Conservation (phyloP, 2,113 vertebrate species). For the Rhea pennata region DNA sequence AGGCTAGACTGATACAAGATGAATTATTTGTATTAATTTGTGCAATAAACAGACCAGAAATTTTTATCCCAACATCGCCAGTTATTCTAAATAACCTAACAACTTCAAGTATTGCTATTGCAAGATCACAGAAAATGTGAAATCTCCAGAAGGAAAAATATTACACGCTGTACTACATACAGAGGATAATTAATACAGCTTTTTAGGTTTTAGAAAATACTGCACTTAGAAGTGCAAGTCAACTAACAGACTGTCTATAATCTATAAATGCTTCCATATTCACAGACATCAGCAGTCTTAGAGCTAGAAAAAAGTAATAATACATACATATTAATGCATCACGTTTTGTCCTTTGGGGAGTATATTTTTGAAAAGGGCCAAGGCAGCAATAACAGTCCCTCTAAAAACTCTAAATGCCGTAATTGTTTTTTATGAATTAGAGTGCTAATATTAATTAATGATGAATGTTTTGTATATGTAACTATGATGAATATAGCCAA, state of each 20-base stretch:
- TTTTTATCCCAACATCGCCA: conserved; percentile 41
- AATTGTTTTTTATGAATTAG: conserved; percentile 81
- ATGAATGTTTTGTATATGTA: conserved; percentile 65
- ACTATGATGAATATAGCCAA: conserved; percentile 70
- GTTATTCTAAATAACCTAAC: conserved; percentile 51
- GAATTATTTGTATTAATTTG: conserved; percentile 60
- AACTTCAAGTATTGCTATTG: conserved; percentile 43
- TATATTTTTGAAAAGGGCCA: conserved; percentile 80
- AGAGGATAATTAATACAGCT: conserved; percentile 80
- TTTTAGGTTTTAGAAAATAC: conserved; percentile 79
- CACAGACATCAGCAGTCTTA: conserved; percentile 78
- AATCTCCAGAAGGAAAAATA: conserved; percentile 46
- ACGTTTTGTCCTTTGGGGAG: conserved; percentile 78
- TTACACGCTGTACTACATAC: conserved; percentile 55
- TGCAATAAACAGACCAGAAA: conserved; percentile 47
- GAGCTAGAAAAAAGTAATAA: conserved; percentile 78
- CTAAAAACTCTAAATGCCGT: conserved; percentile 77
- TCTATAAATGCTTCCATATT: conserved; percentile 77
- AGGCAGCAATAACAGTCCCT: conserved; percentile 76
- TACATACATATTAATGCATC: conserved; percentile 80
- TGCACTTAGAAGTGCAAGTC: conserved; percentile 77
- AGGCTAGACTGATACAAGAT: background rate
- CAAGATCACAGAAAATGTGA: conserved; percentile 54
- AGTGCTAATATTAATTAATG: conserved; percentile 75
- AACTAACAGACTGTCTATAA: conserved; percentile 67